Base-by-base conservation (phyloP, 2,797 vertebrate species). In the Alca torda region DNA sequence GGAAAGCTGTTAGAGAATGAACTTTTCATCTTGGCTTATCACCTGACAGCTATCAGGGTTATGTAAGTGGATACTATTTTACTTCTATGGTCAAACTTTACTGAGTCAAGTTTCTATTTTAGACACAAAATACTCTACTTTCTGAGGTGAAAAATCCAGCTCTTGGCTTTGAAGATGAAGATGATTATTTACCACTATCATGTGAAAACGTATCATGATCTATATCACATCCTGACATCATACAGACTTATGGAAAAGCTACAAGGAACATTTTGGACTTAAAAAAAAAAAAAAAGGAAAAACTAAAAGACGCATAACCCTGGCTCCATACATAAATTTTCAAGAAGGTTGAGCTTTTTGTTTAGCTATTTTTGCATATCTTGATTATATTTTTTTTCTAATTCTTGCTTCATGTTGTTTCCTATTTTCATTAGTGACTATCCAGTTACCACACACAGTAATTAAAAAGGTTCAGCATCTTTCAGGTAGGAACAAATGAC, bases 1-100 rank as follows among this genome's bases (percentile, higher is more conserved):
- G n/a, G 68, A 93, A 96, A 84, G 43, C 79, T 93, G 60, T 78
- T 88, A 68, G n/a, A 81, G 61, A 73, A 35, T 28, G 45, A 90
- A 88, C 60, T 83, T 95, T 93, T 75, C 45, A 13, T 81, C 54
- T 80, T 94, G 60, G 70, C 13, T 86, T 80, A 57, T 85, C 61
- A 91, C 48, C 64, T 89, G 41, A 75, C 50, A 89, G 33, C 21
- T 16, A 25, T 43, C 51, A 89, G n/a, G 25, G 41, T 81, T 92
- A 57, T 5, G 11, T 72, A 83, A 78, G 26, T 43, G 53, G 28
- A 63, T 89, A 45, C 2, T 33, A 5, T 53, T 87, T 84, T 63
- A 83, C 8, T 35, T 63, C 8, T 35, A 7, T 9, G 26, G 13
- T 45, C 30, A 57, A 72, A 73, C 2, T 65, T 57, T n/a, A 43